Base-by-base conservation (phyloP, 2,113 vertebrate genomes). In the Melanotaenia duboulayi region DNA sequence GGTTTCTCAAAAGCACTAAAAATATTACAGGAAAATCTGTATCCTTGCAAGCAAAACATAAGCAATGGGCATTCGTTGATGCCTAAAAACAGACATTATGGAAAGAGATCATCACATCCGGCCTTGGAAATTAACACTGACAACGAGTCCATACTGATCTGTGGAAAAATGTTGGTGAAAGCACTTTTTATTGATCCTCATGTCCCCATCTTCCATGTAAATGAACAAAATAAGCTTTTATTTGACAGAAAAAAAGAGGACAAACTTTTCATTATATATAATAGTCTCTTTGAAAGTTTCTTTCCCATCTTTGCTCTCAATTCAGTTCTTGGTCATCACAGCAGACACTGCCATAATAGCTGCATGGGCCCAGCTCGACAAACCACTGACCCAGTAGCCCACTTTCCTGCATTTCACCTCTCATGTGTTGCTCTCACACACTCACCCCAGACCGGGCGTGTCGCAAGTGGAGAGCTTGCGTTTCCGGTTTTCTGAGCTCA, bases 391-490 rank as follows among this genome's bases (percentile, higher is more conserved):
- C 80, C 84, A 78, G 84, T 80, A 80, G 86, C 81, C 81, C 74
- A 83, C 58, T 86, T 83, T 80, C 59, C 58, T 28, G n/a, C 39
- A 32, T 57, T 61, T 61, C 32, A 22, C 28, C 62, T 44, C 50
- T 54, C 32, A 22, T 32, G 57, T 64, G 22, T 64, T 68, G 42
- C 66, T 80, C 39, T 22, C 65, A 61, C 35, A 91, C 90, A 89
- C 92, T 90, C 71, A 98, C 97, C 96, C 94, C 81, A 94, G 91
- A 80, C 95, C 95, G 11, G 95, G 95, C 37, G 94, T 92, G 85
- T 97, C 96, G 67, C 95, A 97, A 44, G 96, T 94, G 79, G 97
- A 93, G 46, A 95, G 92, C 90, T 98, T 98, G 77, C 96, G 96
- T 85, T 98, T 98, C 73, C 96, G 95, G 78, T 96, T 92, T 76